Evolutionary conservation across 2,888 invertebrate genomes (phyloP), one percentile per base, ranked within the genome.

Genomic region (Ochropleura leucogaster): DNA sequence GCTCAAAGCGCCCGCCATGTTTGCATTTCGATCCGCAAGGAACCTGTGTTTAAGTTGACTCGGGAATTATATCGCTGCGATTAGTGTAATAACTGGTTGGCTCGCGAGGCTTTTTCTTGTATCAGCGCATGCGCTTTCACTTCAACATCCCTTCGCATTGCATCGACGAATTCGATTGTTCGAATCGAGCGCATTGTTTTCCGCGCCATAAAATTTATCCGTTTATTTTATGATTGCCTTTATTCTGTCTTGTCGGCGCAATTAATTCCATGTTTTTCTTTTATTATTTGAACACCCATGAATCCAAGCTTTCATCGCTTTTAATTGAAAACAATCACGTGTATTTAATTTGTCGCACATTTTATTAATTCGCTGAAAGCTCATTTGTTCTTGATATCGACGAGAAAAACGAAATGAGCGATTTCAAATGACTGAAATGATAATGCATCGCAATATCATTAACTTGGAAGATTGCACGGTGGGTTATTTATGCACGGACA

Each of bases 21-120:
- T 96, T 96, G 96, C 96, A 94, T 96, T 96, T 95, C 96, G 95
- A 95, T 95, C 94, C 92, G 94, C 95, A 94, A 94, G 92, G 94
- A 95, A 96, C 96, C 96, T 96, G 96, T 96, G 96, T 96, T 96
- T 96, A 96, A 95, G 95, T 96, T 96, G 95, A 96, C 95, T 96
- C 92, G 93, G 95, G 96, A 96, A 96, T 96, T 96, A 96, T 96
- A 96, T 96, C 95, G 94, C 93, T 92, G 93, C 96, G 96, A 96
- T 96, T 96, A 96, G 96, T 94, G 96, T 96, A 96, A 96, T 96
- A 96, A 96, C 96, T 95, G 96, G 96, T 95, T 95, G 94, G 93
- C 89, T 92, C 91, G 92, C 89, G 89, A 90, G 90, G 90, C 93
- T 94, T 95, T 95, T 95, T 96, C 94, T 94, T 93, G 92, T 94